phyloP scores from a whole-genome alignment of 1,140 invertebrate genomes.

The Halesus radiatus region DNA sequence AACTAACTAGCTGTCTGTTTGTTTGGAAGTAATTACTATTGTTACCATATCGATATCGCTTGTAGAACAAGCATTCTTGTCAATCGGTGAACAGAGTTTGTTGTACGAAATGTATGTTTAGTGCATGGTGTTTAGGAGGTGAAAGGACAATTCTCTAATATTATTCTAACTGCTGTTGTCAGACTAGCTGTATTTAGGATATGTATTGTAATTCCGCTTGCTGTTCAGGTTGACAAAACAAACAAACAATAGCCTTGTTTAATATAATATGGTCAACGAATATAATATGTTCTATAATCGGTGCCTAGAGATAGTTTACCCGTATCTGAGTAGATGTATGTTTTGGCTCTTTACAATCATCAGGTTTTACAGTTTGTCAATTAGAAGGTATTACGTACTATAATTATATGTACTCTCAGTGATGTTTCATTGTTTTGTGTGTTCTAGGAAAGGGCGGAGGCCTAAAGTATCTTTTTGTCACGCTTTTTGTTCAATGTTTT shows the following conservation, averaged over 20 bases:
- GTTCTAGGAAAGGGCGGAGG: conserved; percentile 28
- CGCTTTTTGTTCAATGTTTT: conserved; percentile 60
- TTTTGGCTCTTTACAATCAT: conserved; percentile 66
- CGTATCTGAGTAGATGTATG: conserved; percentile 70
- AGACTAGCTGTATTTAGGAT: conserved; percentile 53
- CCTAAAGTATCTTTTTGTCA: conserved; percentile 52
- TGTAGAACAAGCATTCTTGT: conserved; percentile 54
- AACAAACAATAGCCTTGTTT: conserved; percentile 42
- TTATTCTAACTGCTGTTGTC: conserved; percentile 49
- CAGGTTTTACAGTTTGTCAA: conserved; percentile 53
- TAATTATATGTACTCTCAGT: conserved; percentile 31
- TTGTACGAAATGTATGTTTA: conserved; percentile 52
- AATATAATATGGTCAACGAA: conserved; percentile 63
- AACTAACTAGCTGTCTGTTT: conserved; percentile 30
- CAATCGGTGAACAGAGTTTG: conserved; percentile 43
- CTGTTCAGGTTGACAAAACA: conserved; percentile 46
- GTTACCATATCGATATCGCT: conserved; percentile 55
- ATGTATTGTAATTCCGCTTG: conserved; percentile 44
- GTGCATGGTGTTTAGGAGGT: conserved; percentile 52
- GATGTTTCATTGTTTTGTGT: conserved; percentile 43
- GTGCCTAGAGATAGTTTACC: conserved; percentile 72
- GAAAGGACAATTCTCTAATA: conserved; percentile 50
- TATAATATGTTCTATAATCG: conserved; percentile 67
- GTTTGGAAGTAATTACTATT: conserved; percentile 40
- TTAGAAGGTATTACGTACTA: conserved; percentile 45